Evolutionary conservation across 92 coral and sea anemone species (phyloP), one percentile per base, ranked within the genome.

Genomic region (Galaxea fascicularis): DNA sequence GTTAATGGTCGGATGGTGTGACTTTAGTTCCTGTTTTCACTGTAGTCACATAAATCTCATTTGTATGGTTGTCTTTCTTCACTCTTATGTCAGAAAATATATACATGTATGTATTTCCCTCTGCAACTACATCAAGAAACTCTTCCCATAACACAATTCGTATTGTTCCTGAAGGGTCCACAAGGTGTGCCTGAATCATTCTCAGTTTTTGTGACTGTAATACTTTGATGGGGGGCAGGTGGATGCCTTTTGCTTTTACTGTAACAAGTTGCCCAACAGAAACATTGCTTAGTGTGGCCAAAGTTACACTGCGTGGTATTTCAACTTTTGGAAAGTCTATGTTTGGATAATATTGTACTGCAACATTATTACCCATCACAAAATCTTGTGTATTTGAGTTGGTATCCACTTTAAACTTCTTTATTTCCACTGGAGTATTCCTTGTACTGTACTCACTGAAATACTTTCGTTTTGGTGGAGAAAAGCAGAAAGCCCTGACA

Each of bases 401-500:
- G 41, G 91, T 72, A 29, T 87, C 91, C 22, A 87, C 78, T 22
- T 76, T 56, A 63, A 87, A 73, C 74, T 64, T 59, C 70, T 74
- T 87, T 59, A 80, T 72, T 73, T 80, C 78, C 66, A 87, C 90
- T 53, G 90, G 90, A 54, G 49, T 56, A 46, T 76, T 72, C 47
- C 60, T 17, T n/a, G 2, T 63, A 69, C 91, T 72, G 82, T 59
- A 80, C 62, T 80, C 21, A 51, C 71, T n/a, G 62, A 87, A 80
- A 57, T 63, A 26, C 72, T 87, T 87, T n/a, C 75, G 76, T 51
- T 80, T 87, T 44, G 86, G 82, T 28, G 82, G 86, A 27, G 86
- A 80, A 65, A 74, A 87, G 82, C 82, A 87, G 52, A 80, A 65
- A 73, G 68, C 91, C 8, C 91, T 67, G 52, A 87, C 70, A 24